Evolutionary conservation across 64 coral and sea anemone genomes (phyloP).

Genomic region (Exaiptasia diaphana): DNA sequence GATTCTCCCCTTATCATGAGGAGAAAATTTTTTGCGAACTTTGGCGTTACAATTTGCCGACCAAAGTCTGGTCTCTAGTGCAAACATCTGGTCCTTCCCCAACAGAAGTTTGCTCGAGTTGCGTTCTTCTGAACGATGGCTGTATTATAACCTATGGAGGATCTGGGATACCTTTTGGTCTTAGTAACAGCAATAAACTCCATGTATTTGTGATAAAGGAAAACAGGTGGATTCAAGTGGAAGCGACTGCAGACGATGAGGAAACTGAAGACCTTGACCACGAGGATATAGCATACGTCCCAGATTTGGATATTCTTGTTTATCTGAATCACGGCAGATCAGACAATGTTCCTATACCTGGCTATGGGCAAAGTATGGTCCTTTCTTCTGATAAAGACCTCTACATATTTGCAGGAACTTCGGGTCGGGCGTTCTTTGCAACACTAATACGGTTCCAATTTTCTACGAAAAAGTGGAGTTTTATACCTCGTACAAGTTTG

Average conservation of each 20-base stretch:
- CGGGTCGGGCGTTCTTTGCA: slow-evolving; percentile 71
- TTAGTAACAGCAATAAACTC: slow-evolving; percentile 80
- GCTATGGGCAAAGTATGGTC: slow-evolving; percentile 92
- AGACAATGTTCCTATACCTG: slow-evolving; percentile 44
- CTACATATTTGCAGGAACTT: slow-evolving; percentile 93
- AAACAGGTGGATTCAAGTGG: slow-evolving; percentile 55
- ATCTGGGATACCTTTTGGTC: slow-evolving; percentile 88
- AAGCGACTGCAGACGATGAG: slow-evolving; percentile 2
- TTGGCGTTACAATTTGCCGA: slow-evolving; percentile 81
- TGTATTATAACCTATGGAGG: slow-evolving; percentile 86
- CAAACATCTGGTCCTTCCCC: slow-evolving; percentile 70
- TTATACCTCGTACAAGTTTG: slow-evolving; percentile 22
- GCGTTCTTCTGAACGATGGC: slow-evolving; percentile 60
- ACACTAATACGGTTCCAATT: slow-evolving; percentile 70
- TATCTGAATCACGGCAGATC: background rate
- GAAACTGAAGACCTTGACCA: slow-evolving; percentile 39
- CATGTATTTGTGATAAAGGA: slow-evolving; percentile 58
- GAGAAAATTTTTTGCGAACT: slow-evolving; percentile 74
- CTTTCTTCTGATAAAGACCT: slow-evolving; percentile 68
- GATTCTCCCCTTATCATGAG: slow-evolving; percentile 71
- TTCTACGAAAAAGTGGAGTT: slow-evolving; percentile 52
- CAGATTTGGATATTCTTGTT: slow-evolving; percentile 14
- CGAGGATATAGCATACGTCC: no score
- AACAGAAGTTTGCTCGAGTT: slow-evolving; percentile 76
- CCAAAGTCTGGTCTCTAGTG: slow-evolving; percentile 53